Conservation (phyloP, 2,888 invertebrate genomes). For the Byasa hedistus region DNA sequence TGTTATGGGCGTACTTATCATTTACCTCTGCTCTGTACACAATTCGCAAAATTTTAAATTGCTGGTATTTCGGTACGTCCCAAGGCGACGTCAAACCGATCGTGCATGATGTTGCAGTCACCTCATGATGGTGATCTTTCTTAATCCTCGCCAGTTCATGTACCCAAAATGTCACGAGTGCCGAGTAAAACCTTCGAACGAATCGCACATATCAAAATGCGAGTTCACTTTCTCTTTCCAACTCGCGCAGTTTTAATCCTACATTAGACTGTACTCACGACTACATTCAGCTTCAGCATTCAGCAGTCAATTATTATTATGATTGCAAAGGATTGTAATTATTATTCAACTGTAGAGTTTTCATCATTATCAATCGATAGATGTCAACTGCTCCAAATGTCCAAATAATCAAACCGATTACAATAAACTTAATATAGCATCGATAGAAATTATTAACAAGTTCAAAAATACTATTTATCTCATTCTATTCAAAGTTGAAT, state of each 20-base stretch:
- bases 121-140: conserved; percentile 9
- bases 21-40: too few species aligned
- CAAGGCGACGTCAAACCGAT: background rate
- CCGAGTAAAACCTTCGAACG: conserved; percentile 13
- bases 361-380: too few species aligned
- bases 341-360: too few species aligned
- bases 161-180: conserved; percentile 19
- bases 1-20: too few species aligned
- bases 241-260: conserved; percentile 29
- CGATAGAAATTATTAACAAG: too few species aligned
- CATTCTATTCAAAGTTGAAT: too few species aligned
- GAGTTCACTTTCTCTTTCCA: conserved; percentile 35
- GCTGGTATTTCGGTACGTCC: background rate
- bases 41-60: too few species aligned
- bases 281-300: background rate
- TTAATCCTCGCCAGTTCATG: conserved; percentile 15
- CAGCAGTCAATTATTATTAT: background rate
- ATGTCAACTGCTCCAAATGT: too few species aligned
- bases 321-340: too few species aligned
- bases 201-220: conserved; percentile 22
- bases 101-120: conserved; percentile 3
- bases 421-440: too few species aligned
- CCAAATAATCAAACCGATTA: too few species aligned
- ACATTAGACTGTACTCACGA: conserved; percentile 7
- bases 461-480: too few species aligned